These are phyloP conservation scores for Anthoscopus minutus DNA, from an alignment of 2,113 vertebrate genomes.

Conservation along the genomic window DNA sequence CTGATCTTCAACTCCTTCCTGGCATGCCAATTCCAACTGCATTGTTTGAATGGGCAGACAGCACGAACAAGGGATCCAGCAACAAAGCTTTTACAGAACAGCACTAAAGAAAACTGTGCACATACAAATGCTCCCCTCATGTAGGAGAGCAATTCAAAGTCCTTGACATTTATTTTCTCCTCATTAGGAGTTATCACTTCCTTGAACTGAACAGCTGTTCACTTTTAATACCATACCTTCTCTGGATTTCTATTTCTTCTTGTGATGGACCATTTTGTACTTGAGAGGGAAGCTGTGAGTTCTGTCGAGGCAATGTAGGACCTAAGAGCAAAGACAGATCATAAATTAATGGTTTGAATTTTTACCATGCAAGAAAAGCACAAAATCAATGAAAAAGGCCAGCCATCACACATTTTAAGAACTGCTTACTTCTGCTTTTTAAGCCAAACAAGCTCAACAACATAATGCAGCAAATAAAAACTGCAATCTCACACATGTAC, in stretches of 20 bases:
- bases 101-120: neutral
- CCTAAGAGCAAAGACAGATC: conserved; percentile 71
- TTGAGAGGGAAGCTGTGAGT: conserved; percentile 80
- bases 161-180: neutral
- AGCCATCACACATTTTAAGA: conserved; percentile 46
- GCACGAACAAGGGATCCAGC: neutral
- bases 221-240: conserved; percentile 75
- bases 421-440: conserved; percentile 55
- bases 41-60: neutral
- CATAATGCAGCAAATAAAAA: conserved; percentile 66
- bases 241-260: conserved; percentile 93
- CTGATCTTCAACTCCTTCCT: neutral
- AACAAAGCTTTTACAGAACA: neutral
- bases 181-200: neutral
- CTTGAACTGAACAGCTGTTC: neutral
- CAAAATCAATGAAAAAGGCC: conserved; percentile 29
- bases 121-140: neutral
- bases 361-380: neutral
- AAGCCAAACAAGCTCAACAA: conserved; percentile 69
- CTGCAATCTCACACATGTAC: conserved; percentile 6
- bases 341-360: neutral
- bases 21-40: neutral
- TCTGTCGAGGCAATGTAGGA: conserved; percentile 88
- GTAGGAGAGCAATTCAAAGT: neutral
- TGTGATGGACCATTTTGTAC: conserved; percentile 93